Percentiles rank a stretch among this genome's conserved stretches.
phyloP scores from a whole-genome alignment of 2,888 invertebrate species.

The Candidula unifasciata region DNA sequence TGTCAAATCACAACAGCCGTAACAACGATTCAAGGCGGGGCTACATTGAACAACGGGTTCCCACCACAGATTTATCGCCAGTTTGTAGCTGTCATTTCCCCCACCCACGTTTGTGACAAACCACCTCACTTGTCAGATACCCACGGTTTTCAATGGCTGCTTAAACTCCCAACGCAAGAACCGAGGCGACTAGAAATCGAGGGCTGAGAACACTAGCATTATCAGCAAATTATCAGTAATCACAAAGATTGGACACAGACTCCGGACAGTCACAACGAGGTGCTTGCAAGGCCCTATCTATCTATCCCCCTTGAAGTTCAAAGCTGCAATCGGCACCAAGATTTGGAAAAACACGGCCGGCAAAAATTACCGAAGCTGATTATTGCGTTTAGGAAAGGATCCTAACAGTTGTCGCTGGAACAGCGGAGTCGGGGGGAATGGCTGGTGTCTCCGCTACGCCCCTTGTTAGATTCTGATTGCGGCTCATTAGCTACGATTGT shows the following conservation, averaged over 20 bases:
- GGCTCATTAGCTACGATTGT: conserved; percentile 13
- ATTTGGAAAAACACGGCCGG: conserved; percentile 27
- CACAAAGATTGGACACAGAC: conserved; percentile 5
- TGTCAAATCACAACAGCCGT: neutral
- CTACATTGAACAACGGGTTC: neutral
- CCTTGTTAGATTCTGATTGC: conserved; percentile 18
- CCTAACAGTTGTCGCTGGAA: conserved; percentile 30
- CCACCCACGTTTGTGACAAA: conserved; percentile 3
- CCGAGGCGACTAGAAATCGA: conserved; percentile 10
- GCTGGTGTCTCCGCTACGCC: neutral
- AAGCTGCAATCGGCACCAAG: neutral
- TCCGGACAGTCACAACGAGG: conserved; percentile 27
- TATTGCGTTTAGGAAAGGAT: conserved; percentile 41
- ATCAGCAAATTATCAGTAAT: conserved; percentile 46
- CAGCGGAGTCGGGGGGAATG: conserved; percentile 13
- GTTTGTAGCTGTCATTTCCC: neutral
- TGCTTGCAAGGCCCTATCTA: conserved; percentile 39
- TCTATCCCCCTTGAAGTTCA: conserved; percentile 22
- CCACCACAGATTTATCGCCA: neutral
- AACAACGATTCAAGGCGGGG: conserved; percentile 30
- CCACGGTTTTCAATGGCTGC: conserved; percentile 13
- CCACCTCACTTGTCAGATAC: neutral
- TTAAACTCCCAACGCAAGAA: neutral
- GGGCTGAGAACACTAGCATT: conserved; percentile 36
- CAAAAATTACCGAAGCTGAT: conserved; percentile 39